Evolutionary conservation across 2,113 vertebrate species (phyloP).

Genomic region (Phyllostomus discolor): DNA sequence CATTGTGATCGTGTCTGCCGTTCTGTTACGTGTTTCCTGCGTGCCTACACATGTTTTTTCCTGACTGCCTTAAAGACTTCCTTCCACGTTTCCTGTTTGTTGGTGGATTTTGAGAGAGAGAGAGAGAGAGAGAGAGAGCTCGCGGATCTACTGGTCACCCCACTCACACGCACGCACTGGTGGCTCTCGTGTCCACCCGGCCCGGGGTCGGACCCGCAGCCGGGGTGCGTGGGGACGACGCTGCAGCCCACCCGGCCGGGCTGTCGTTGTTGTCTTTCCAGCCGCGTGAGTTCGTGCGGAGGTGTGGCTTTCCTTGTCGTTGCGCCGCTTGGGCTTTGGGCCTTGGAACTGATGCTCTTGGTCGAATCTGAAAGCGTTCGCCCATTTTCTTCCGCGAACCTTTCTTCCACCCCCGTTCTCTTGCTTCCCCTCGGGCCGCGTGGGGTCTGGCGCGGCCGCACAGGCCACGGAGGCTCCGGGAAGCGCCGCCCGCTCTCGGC

Average conservation of each 20-base stretch:
- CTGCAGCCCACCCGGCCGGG: too few species aligned
- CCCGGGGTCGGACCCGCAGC: too few species aligned
- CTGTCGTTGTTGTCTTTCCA: too few species aligned
- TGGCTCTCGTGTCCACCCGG: too few species aligned
- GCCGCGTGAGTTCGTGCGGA: neutral
- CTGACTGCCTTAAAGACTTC: neutral
- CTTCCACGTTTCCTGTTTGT: too few species aligned
- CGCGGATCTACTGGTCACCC: too few species aligned
- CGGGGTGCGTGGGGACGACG: too few species aligned
- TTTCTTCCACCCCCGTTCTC: neutral
- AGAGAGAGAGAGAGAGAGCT: too few species aligned
- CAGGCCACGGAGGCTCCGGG: neutral
- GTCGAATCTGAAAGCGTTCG: neutral
- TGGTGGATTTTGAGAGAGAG: too few species aligned
- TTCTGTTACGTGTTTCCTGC: neutral
- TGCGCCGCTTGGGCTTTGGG: neutral
- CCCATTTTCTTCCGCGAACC: neutral
- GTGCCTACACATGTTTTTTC: neutral
- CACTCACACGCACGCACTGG: too few species aligned
- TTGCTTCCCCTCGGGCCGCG: neutral
- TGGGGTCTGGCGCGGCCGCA: neutral
- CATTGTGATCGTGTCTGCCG: fast-evolving
- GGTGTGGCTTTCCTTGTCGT: neutral
- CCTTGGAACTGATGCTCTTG: neutral
- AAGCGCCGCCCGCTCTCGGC: neutral